phyloP scores from a whole-genome alignment of 2,113 vertebrate species.

The Ctenodactylus gundi region DNA sequence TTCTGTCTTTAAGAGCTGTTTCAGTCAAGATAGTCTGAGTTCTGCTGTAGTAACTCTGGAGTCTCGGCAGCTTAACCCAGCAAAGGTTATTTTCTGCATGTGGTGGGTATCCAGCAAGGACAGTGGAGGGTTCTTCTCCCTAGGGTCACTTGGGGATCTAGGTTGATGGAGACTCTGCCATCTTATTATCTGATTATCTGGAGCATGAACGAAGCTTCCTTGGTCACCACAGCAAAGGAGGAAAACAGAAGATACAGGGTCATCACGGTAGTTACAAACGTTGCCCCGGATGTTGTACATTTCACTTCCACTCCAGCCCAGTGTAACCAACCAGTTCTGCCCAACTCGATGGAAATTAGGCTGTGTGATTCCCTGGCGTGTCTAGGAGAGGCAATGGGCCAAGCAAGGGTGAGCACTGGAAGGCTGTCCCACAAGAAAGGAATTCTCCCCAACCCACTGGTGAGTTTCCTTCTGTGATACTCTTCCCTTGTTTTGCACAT shows the following conservation, averaged over 20 bases:
- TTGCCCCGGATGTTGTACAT: not conserved
- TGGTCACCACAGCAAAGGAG: not conserved
- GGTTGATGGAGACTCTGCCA: not conserved
- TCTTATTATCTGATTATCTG: not conserved
- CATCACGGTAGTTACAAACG: not conserved
- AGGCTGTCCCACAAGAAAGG: not conserved
- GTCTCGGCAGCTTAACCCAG: not conserved
- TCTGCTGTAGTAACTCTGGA: not conserved
- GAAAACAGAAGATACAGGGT: not conserved
- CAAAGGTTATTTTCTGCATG: not conserved
- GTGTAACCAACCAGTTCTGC: not conserved
- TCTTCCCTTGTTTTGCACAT: not conserved
- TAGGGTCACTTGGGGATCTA: not conserved
- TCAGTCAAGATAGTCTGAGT: not conserved
- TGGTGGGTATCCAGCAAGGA: not conserved
- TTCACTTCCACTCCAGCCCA: not conserved
- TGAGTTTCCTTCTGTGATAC: not conserved
- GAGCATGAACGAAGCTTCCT: not conserved
- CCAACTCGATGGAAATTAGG: not conserved
- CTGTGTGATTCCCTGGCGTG: not conserved
- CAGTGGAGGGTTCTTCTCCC: not conserved
- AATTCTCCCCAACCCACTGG: not conserved
- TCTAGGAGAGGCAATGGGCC: not conserved
- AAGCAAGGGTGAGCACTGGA: not conserved
- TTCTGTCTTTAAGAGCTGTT: constrained; percentile 9